Conservation (phyloP, 2,113 vertebrate species). For the Podarcis raffonei region DNA sequence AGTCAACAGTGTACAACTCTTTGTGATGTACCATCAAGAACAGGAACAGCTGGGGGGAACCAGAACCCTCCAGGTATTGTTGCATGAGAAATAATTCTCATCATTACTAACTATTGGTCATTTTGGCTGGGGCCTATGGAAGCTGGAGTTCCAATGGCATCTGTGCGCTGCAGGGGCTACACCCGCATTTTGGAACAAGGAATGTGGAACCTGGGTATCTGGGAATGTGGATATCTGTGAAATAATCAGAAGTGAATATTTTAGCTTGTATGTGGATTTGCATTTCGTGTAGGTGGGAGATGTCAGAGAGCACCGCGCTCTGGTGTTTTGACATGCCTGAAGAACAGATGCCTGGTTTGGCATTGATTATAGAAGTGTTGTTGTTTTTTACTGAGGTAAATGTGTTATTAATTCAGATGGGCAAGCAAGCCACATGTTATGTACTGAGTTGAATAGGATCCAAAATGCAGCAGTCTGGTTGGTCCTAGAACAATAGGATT, state of each 20-base stretch:
- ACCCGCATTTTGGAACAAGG: neutral
- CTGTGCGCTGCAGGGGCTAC: too few species aligned
- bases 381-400: neutral
- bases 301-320: neutral
- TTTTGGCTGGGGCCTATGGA: too few species aligned
- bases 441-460: too few species aligned
- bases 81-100: too few species aligned
- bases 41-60: too few species aligned
- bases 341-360: neutral
- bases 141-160: too few species aligned
- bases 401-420: neutral
- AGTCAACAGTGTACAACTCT: neutral
- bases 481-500: too few species aligned
- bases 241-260: neutral
- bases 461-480: too few species aligned
- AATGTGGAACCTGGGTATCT: neutral
- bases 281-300: neutral
- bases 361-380: neutral
- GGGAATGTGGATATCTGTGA: neutral
- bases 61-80: too few species aligned
- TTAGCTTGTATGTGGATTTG: neutral
- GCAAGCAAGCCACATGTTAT: neutral
- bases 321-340: neutral
- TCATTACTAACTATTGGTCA: too few species aligned
- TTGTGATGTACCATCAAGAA: neutral